These are phyloP conservation scores for Plodia interpunctella DNA, from an alignment of 1,140 invertebrate species.

Conservation along the genomic window DNA sequence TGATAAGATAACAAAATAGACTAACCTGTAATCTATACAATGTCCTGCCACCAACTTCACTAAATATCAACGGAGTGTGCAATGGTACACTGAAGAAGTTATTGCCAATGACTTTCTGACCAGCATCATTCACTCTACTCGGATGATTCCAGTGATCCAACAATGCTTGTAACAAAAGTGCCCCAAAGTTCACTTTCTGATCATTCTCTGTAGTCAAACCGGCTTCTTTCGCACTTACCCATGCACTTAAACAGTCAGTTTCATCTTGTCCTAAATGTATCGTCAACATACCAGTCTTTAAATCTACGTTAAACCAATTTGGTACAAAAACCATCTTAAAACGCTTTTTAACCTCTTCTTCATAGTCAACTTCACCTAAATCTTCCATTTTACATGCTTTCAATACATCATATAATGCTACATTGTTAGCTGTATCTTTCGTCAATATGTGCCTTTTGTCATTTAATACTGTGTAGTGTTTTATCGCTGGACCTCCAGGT, in stretches of 20 bases:
- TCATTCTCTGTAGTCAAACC: slow-evolving; percentile 90
- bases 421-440: slow-evolving; percentile 96
- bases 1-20: background rate
- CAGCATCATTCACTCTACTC: slow-evolving; percentile 80
- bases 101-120: slow-evolving; percentile 83
- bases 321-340: slow-evolving; percentile 98
- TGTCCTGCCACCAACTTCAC: slow-evolving; percentile 96
- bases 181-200: slow-evolving; percentile 98
- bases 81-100: slow-evolving; percentile 94
- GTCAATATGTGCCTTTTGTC: slow-evolving; percentile 98
- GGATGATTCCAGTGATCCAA: slow-evolving; percentile 95
- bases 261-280: slow-evolving; percentile 98
- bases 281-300: slow-evolving; percentile 98
- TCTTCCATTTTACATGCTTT: slow-evolving; percentile 95
- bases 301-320: slow-evolving; percentile 99
- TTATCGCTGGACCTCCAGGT: slow-evolving; percentile 93
- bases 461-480: slow-evolving; percentile 94
- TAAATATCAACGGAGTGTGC: slow-evolving; percentile 98
- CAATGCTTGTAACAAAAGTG: slow-evolving; percentile 94
- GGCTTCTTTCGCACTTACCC: slow-evolving; percentile 97
- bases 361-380: slow-evolving; percentile 94
- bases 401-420: slow-evolving; percentile 98
- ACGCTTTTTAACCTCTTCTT: slow-evolving; percentile 95
- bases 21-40: slow-evolving; percentile 80
- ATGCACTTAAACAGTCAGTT: slow-evolving; percentile 97